Evolutionary conservation across 2,888 invertebrate genomes (phyloP).

Genomic region (Melanophora roralis): DNA sequence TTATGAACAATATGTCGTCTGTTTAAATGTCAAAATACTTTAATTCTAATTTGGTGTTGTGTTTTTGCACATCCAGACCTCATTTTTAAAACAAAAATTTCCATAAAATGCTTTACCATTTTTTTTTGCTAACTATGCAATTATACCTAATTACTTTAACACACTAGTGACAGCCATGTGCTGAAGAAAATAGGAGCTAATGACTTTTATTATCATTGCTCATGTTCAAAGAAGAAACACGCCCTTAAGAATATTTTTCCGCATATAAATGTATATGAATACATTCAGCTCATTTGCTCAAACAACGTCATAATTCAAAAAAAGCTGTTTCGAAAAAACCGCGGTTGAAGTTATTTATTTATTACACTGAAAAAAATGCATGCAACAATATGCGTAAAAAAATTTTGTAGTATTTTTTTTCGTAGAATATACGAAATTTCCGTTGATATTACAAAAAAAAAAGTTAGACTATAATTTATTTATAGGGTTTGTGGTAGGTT

Average conservation of each 20-base stretch:
- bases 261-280: neutral
- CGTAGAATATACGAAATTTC: no score
- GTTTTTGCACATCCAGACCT: neutral
- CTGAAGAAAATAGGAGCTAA: neutral
- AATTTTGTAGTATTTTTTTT: no score
- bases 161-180: constrained; percentile 18
- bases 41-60: neutral
- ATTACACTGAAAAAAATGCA: no score
- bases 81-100: neutral
- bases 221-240: constrained; percentile 5
- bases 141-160: constrained; percentile 49
- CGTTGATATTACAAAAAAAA: no score
- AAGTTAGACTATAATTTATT: no score
- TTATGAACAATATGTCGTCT: no score
- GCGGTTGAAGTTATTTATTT: no score
- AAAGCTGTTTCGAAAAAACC: no score
- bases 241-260: constrained; percentile 26
- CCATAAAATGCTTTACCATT: neutral
- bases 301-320: no score
- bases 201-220: neutral
- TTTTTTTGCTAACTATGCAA: constrained; percentile 30
- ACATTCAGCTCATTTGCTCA: no score
- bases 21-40: neutral
- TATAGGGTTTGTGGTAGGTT: no score
- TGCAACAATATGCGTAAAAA: no score